Conservation (phyloP, 2,797 vertebrate genomes). For the Sebastes itinus region DNA sequence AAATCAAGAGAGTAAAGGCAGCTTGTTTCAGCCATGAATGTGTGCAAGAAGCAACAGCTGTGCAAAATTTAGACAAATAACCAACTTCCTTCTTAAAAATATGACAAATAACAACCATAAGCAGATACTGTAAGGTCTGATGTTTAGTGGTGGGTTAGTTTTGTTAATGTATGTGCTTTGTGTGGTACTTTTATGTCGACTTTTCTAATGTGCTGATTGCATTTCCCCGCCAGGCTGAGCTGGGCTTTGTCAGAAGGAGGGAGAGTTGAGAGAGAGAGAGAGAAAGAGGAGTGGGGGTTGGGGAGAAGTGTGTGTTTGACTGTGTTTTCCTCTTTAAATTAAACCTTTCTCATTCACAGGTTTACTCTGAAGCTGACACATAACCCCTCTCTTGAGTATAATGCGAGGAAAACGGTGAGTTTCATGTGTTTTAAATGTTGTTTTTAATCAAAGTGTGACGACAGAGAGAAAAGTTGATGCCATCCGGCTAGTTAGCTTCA, state of each 20-base stretch:
- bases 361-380: constrained; percentile 49
- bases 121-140: fast-evolving
- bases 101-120: fast-evolving
- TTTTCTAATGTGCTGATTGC: neutral
- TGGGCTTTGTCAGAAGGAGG: constrained; percentile 78
- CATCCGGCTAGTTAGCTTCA: constrained; percentile 61
- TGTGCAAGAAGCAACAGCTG: too few relatives aligned
- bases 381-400: constrained; percentile 53
- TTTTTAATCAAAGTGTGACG: constrained; percentile 25
- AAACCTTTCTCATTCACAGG: constrained; percentile 57
- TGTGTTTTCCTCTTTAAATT: constrained; percentile 29
- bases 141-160: fast-evolving
- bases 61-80: neutral
- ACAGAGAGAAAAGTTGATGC: constrained; percentile 52
- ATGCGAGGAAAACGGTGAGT: constrained; percentile 89
- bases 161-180: fast-evolving
- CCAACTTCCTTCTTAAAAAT: neutral
- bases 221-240: constrained; percentile 68
- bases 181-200: constrained; percentile 18
- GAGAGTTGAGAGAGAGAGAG: neutral
- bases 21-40: too few relatives aligned
- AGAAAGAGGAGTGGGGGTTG: constrained; percentile 77
- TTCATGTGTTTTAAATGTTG: neutral
- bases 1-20: too few relatives aligned
- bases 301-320: constrained; percentile 40